phyloP scores from a whole-genome alignment of 2,888 invertebrate species.

The Trisateles emortualis region DNA sequence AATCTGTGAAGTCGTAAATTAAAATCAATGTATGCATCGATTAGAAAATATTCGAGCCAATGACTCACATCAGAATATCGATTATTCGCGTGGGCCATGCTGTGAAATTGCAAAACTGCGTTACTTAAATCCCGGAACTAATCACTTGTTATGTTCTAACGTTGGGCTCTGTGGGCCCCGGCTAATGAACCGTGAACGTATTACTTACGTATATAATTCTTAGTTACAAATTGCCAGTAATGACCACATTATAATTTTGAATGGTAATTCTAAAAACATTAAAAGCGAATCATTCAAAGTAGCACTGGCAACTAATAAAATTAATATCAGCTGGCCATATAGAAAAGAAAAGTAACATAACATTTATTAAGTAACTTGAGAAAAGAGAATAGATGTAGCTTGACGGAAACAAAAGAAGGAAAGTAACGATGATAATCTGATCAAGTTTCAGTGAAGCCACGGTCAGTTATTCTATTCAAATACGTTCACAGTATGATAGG shows the following conservation, averaged over 20 bases:
- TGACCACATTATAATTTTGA: constrained; percentile 4
- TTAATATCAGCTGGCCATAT: too few relatives aligned
- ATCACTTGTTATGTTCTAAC: constrained; percentile 60
- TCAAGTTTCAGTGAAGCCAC: too few relatives aligned
- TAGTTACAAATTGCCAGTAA: not conserved
- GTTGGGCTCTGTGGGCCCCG: constrained; percentile 49
- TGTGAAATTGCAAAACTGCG: constrained; percentile 67
- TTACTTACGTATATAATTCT: constrained; percentile 32
- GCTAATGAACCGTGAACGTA: constrained; percentile 57
- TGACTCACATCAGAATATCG: constrained; percentile 62
- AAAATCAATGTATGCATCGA: constrained; percentile 61
- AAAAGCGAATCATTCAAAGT: not conserved
- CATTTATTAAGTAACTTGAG: too few relatives aligned
- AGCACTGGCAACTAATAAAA: not conserved
- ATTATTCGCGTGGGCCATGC: constrained; percentile 65
- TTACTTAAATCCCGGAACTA: constrained; percentile 67
- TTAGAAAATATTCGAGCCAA: constrained; percentile 57
- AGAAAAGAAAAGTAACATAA: too few relatives aligned
- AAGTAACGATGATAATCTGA: too few relatives aligned
- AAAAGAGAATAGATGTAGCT: too few relatives aligned
- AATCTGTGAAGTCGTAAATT: constrained; percentile 58
- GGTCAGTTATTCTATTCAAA: too few relatives aligned
- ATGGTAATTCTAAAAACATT: not conserved
- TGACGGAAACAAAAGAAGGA: too few relatives aligned
- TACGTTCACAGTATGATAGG: too few relatives aligned